Conservation (phyloP, 2,888 invertebrate genomes). For the Brachypterus glaber region DNA sequence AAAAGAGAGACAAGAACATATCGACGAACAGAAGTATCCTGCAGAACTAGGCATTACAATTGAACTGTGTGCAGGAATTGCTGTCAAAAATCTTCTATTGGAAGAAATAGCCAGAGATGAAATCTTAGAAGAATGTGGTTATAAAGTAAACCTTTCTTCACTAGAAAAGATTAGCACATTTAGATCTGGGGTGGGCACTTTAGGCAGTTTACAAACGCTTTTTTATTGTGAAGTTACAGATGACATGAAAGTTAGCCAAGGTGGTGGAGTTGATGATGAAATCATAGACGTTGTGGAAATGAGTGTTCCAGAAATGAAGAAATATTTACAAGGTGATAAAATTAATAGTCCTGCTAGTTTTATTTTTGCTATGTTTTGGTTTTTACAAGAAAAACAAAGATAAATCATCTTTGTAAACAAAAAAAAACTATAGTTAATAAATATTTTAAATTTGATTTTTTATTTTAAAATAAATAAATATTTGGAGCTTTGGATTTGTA, state of each 20-base stretch:
- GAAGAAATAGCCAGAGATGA: constrained; percentile 79
- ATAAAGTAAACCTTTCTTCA: constrained; percentile 60
- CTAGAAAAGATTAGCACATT: constrained; percentile 57
- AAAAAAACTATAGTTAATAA: too few species aligned
- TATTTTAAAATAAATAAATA: too few species aligned
- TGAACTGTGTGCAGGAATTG: constrained; percentile 91
- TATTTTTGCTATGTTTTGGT: constrained; percentile 72
- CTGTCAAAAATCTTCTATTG: constrained; percentile 70
- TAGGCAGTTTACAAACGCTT: constrained; percentile 67
- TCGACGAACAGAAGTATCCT: constrained; percentile 59
- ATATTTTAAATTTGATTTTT: too few species aligned
- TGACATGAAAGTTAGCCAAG: constrained; percentile 57
- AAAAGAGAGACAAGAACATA: constrained; percentile 42
- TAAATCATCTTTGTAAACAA: too few species aligned
- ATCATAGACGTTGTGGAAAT: constrained; percentile 86
- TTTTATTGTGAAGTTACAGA: constrained; percentile 89
- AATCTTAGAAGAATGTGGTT: constrained; percentile 89
- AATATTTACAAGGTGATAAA: constrained; percentile 49
- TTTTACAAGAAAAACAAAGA: constrained; percentile 52
- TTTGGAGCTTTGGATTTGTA: too few species aligned
- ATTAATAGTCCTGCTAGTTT: constrained; percentile 68
- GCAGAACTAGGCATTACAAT: constrained; percentile 67
- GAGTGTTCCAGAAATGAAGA: constrained; percentile 58
- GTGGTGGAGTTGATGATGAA: constrained; percentile 81
- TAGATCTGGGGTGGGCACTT: constrained; percentile 70